phyloP scores from a whole-genome alignment of 2,113 vertebrate species.

The Anolis carolinensis region DNA sequence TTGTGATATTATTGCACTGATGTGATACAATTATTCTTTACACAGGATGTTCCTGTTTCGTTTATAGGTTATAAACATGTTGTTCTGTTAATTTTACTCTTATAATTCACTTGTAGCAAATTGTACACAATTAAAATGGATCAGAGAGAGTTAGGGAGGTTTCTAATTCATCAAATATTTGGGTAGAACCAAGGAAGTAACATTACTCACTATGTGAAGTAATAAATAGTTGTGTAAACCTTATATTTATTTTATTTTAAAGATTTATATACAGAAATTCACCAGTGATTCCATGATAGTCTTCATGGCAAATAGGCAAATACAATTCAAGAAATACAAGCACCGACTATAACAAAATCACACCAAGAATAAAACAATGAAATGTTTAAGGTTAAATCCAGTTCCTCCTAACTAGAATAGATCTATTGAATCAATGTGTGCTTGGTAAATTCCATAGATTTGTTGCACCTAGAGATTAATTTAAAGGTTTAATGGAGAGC shows the following conservation, averaged over 20 bases:
- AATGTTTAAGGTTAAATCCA: neutral
- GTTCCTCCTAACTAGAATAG: too few species aligned
- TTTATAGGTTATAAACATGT: neutral
- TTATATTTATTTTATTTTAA: neutral
- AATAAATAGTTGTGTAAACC: neutral
- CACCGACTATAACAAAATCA: neutral
- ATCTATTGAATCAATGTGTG: too few species aligned
- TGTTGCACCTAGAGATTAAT: too few species aligned
- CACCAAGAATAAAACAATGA: neutral
- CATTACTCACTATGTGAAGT: neutral
- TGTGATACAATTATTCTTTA: neutral
- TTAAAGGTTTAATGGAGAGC: neutral
- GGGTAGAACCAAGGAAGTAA: neutral
- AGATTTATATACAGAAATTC: neutral
- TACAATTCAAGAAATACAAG: neutral
- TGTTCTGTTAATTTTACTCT: neutral
- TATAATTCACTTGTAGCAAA: constrained; percentile 14
- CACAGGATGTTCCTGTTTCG: neutral
- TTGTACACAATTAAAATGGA: neutral
- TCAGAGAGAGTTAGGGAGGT: constrained; percentile 7
- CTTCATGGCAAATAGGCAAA: neutral
- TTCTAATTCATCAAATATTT: neutral
- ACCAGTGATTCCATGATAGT: neutral
- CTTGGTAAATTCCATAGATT: too few species aligned
- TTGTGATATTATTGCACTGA: neutral